These are phyloP conservation scores for Atrina japonica DNA, from an alignment of 2,888 invertebrate species.

Conservation along the genomic window DNA sequence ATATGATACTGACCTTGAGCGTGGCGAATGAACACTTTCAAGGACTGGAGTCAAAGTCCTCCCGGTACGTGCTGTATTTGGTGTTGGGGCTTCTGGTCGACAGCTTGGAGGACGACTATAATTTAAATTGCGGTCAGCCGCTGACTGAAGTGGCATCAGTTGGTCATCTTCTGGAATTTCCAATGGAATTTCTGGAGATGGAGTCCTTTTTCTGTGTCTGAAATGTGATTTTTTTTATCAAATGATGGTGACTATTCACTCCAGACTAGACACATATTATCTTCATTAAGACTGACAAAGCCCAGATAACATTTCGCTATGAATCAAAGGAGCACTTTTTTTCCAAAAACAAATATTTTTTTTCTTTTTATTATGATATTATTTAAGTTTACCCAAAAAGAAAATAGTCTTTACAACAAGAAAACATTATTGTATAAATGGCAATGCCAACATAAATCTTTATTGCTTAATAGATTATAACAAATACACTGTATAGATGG, in stretches of 20 bases:
- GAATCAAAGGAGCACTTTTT: too few species aligned
- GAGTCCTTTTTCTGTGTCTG: slow-evolving; percentile 12
- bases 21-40: slow-evolving; percentile 1
- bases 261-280: too few species aligned
- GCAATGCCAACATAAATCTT: too few species aligned
- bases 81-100: slow-evolving; percentile 24
- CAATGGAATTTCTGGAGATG: slow-evolving; percentile 10
- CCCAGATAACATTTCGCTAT: too few species aligned
- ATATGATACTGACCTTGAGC: slow-evolving; percentile 41
- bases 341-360: not conserved
- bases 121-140: not conserved
- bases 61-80: slow-evolving; percentile 21
- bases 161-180: slow-evolving; percentile 10
- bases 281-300: too few species aligned
- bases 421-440: too few species aligned
- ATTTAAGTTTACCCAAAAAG: not conserved
- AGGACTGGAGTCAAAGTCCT: slow-evolving; percentile 6
- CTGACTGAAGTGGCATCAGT: too few species aligned
- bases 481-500: too few species aligned
- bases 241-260: too few species aligned
- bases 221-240: too few species aligned
- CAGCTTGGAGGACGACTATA: not conserved
- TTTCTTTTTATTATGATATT: not conserved
- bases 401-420: slow-evolving; percentile 4
- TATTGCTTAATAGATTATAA: too few species aligned